A percentile compares a stretch with the other conserved stretches of the same genome.
These are phyloP conservation scores for Craniophora ligustri DNA, from an alignment of 2,888 invertebrate species.

Conservation along the genomic window DNA sequence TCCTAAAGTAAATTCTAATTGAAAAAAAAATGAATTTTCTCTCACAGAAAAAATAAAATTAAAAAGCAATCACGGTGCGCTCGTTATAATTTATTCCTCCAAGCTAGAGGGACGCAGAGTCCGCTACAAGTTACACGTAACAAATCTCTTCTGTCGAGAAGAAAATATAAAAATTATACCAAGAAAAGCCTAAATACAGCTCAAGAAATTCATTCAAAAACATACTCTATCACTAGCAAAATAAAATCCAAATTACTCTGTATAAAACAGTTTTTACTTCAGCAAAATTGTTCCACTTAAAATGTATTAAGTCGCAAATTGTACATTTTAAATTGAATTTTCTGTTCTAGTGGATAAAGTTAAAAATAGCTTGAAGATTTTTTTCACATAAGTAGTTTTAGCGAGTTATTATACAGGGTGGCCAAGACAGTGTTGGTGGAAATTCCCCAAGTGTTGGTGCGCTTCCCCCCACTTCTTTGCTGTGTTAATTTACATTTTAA, in stretches of 20 bases:
- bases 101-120: constrained; percentile 58
- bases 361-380: constrained; percentile 9
- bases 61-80: constrained; percentile 59
- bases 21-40: too few relatives aligned
- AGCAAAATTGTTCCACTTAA: background rate
- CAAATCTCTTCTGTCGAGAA: constrained; percentile 77
- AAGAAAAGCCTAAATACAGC: constrained; percentile 70
- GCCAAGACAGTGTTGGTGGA: constrained; percentile 80
- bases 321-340: constrained; percentile 5
- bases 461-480: constrained; percentile 84
- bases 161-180: constrained; percentile 78
- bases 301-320: constrained; percentile 9
- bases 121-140: constrained; percentile 72
- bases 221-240: constrained; percentile 29
- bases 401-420: constrained; percentile 65
- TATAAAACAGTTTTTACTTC: constrained; percentile 55
- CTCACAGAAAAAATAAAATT: constrained; percentile 54
- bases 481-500: constrained; percentile 89
- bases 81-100: constrained; percentile 61
- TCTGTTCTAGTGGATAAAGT: fast-evolving
- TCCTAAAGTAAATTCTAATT: background rate
- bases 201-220: constrained; percentile 44
- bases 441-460: constrained; percentile 72
- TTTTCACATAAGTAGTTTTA: constrained; percentile 11
- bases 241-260: constrained; percentile 55